These are phyloP conservation scores for Picathartes gymnocephalus DNA, from an alignment of 2,113 vertebrate species.

Conservation along the genomic window DNA sequence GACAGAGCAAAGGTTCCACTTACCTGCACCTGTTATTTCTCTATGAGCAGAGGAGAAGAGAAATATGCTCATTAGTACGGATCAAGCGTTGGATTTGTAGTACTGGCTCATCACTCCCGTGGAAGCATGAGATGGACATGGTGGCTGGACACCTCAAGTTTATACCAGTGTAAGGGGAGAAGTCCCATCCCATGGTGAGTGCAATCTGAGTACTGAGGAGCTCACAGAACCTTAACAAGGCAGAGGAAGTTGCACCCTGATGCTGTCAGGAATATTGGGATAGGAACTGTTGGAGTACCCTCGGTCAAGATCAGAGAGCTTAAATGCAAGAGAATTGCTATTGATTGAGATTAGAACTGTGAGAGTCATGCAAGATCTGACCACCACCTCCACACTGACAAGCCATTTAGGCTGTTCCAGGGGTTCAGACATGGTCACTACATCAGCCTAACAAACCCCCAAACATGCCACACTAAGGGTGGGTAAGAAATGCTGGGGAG, in stretches of 20 bases:
- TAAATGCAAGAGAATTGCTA: not conserved
- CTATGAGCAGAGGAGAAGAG: constrained; percentile 70
- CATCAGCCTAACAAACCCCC: not conserved
- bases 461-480: not conserved
- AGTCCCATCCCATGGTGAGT: not conserved
- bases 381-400: not conserved
- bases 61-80: constrained; percentile 69
- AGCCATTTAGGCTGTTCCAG: not conserved
- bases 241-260: not conserved
- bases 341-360: not conserved
- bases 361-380: not conserved
- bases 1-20: constrained; percentile 52
- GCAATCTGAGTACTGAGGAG: not conserved
- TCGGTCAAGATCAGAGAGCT: not conserved
- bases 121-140: not conserved
- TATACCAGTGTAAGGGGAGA: not conserved
- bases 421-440: not conserved
- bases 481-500: not conserved
- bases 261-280: not conserved
- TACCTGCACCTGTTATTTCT: constrained; percentile 75
- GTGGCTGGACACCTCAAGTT: not conserved
- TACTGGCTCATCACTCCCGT: not conserved
- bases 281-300: not conserved
- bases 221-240: not conserved
- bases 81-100: not conserved